Evolutionary conservation across 2,113 vertebrate species (phyloP).

Genomic region (Crotalus horridus): DNA sequence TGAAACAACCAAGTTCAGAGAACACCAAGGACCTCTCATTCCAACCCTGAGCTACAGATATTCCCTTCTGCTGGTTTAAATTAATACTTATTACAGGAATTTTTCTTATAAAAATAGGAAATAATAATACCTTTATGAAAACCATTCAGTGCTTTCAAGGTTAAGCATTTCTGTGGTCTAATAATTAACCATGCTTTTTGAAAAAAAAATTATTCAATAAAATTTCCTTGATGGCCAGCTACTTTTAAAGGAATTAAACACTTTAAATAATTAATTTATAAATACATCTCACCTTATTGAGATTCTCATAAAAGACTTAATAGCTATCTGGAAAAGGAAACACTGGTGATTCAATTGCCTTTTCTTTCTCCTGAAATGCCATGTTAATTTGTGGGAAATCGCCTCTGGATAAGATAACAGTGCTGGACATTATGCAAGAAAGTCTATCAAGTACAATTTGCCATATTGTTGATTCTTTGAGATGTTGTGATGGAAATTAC

Average conservation of each 20-base stretch:
- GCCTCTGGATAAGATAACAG: constrained; percentile 75
- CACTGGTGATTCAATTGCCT: constrained; percentile 73
- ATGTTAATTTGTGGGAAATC: constrained; percentile 76
- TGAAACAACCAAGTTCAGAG: not conserved
- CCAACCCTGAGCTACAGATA: not conserved
- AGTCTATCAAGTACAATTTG: constrained; percentile 58
- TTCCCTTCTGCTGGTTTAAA: not conserved
- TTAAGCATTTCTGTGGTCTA: constrained; percentile 53
- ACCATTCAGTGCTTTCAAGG: constrained; percentile 43
- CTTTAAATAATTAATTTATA: constrained; percentile 45
- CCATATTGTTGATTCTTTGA: constrained; percentile 60
- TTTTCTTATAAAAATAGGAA: constrained; percentile 45
- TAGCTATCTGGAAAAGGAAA: constrained; percentile 70
- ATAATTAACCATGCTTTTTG: constrained; percentile 51
- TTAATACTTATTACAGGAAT: constrained; percentile 38
- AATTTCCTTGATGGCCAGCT: constrained; percentile 54
- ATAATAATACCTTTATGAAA: constrained; percentile 27
- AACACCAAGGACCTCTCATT: not conserved
- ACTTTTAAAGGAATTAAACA: constrained; percentile 60
- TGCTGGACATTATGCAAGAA: constrained; percentile 45
- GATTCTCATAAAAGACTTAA: constrained; percentile 67
- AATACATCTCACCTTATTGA: constrained; percentile 69
- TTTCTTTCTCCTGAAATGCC: constrained; percentile 56
- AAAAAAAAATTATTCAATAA: constrained; percentile 60
- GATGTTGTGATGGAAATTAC: constrained; percentile 67